Evolutionary conservation across 2,888 invertebrate genomes (phyloP), one percentile per base, ranked within the genome.

Genomic region (Sylvicola cinctus): DNA sequence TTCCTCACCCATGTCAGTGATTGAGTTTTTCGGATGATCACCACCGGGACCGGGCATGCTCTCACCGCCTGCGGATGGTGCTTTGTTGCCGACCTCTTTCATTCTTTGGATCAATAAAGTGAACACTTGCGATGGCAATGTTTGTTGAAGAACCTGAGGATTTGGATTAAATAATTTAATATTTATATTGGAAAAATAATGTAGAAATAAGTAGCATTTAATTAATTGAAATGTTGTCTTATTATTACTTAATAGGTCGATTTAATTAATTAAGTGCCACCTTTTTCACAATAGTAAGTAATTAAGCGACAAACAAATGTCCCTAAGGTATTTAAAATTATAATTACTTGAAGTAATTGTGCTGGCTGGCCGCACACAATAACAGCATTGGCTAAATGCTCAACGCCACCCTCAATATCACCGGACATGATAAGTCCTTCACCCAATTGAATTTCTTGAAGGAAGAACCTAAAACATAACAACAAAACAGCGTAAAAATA

Each of bases 381-480:
- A n/a, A 98, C 84, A 7, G 96, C 96, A 58, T 90, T 91, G 29
- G 87, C 84, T 44, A 98, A 70, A 62, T 96, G 96, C 55, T 93
- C 90, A 33, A 95, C 84, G 26, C 91, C 96, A 31, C 73, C 77
- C 43, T 91, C 84, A 39, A 85, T 56, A 49, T 88, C 80, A 11
- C 88, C 88, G n/a, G 71, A 70, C 11, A 78, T 75, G 45, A 95
- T 62, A 40, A 90, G 57, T 50, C 87, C 85, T 58, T 98, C 96
- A 29, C 96, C 96, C 33, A 87, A 61, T 58, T 96, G 91, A 42
- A 96, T 84, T 71, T 84, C 62, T 45, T 66, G 65, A 29, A 67
- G 49, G 52, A 67, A 67, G 50, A 65, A 67, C 44, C 57, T 57
- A 40, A 31, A 54, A 37, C 14, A 15, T 14, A 20, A 26, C 10